Base-by-base conservation (phyloP, 2,113 vertebrate genomes). In the Sturnus vulgaris region DNA sequence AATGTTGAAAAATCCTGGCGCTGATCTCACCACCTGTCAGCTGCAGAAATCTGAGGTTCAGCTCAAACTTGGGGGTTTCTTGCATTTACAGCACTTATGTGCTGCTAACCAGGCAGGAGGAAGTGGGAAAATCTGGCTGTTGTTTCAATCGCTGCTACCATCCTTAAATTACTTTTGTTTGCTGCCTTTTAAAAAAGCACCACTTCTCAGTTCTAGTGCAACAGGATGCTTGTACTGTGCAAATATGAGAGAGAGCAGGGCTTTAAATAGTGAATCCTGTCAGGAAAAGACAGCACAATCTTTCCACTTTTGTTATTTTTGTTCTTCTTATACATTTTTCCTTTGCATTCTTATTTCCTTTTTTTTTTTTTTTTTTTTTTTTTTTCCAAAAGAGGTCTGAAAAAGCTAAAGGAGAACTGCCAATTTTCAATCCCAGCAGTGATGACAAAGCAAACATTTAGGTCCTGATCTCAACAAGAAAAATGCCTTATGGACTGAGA, bases 1-100 rank as follows among this genome's bases (percentile, higher is more conserved):
- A 91, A 94, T 91, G 89, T 86, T 42, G 91, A 78, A 60, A 97
- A 95, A 93, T 88, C 92, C 92, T 81, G 24, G 4, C 15, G n/a
- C 93, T 94, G 91, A 96, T 83, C 92, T 94, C 92, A 92, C 95
- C 96, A 97, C 97, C 96, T 95, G 95, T 61, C 81, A 82, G 93
- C 68, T 18, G 64, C 91, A 90, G 80, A 92, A 96, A 97, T 94
- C 94, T 65, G 7, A 88, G 75, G 83, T 69, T 72, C 83, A 6
- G 42, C 73, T 78, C 69, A n/a, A 84, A 96, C 95, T 91, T 91
- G 86, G 13, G 89, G 53, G 76, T 69, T 88, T 52, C 91, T 96
- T 81, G 88, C 53, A 21, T 84, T 92, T 86, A 1, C 66, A 71
- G 4, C 52, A 37, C 55, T 86, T 55, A 3, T 18, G 27, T 9